Evolutionary conservation across 2,113 vertebrate genomes (phyloP).

Genomic region (Leptocoma aspasia): DNA sequence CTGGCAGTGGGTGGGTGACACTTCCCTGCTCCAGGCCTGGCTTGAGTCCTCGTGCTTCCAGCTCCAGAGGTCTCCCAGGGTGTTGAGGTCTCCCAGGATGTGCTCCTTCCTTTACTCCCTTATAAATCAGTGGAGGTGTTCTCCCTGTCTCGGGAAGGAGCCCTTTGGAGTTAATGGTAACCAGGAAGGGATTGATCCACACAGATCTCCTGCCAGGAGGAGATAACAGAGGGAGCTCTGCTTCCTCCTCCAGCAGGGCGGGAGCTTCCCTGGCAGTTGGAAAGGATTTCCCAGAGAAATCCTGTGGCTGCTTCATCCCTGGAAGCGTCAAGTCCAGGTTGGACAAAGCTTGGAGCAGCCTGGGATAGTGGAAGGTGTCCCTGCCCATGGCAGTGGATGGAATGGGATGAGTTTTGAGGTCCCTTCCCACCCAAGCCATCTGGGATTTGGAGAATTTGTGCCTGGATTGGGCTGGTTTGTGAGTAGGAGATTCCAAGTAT

Average conservation of each 20-base stretch:
- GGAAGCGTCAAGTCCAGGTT: background rate
- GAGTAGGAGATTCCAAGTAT: background rate
- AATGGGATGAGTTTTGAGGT: background rate
- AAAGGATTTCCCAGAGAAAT: background rate
- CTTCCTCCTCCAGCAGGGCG: background rate
- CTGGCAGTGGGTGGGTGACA: fast-evolving
- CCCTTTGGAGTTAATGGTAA: conserved; percentile 36
- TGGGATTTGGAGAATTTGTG: background rate
- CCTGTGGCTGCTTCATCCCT: background rate
- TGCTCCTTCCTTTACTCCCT: background rate
- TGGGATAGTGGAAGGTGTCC: background rate
- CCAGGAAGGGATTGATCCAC: background rate
- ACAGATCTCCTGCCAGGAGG: background rate
- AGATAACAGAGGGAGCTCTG: conserved; percentile 10
- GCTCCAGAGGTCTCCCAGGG: fast-evolving
- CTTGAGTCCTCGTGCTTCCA: fast-evolving
- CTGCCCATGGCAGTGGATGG: background rate
- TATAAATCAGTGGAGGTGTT: background rate
- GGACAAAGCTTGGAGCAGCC: background rate
- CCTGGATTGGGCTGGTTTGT: background rate
- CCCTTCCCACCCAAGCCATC: background rate
- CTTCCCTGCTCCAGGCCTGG: background rate
- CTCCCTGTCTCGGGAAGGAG: background rate
- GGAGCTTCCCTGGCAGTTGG: background rate
- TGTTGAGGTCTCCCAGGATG: background rate